Conservation (phyloP, 2,113 vertebrate species). For the Platysteira castanea region DNA sequence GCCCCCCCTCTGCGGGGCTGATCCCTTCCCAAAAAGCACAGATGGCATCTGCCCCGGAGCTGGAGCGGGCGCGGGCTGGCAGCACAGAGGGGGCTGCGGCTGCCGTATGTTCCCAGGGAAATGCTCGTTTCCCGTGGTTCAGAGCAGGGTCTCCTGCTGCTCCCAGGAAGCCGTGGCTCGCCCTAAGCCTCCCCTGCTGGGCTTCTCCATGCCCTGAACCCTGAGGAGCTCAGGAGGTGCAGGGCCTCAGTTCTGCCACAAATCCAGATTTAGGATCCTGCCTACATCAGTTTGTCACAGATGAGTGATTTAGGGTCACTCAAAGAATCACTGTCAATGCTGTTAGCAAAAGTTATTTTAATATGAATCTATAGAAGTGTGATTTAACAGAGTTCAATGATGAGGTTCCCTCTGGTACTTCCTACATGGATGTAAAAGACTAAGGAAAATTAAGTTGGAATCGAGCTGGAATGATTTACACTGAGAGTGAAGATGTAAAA, state of each 20-base stretch:
- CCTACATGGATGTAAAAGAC: not conserved
- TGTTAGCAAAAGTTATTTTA: not conserved
- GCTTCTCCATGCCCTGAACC: not conserved
- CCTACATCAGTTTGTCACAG: not conserved
- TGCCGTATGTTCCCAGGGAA: not conserved
- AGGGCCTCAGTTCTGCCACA: not conserved
- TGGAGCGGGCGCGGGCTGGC: not conserved
- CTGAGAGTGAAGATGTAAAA: not conserved
- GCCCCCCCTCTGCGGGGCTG: not conserved
- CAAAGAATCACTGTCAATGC: not conserved
- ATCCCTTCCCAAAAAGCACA: not conserved
- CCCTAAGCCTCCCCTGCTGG: not conserved
- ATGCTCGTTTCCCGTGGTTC: not conserved
- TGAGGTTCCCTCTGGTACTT: not conserved
- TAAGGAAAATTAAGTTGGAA: not conserved
- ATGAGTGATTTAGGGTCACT: not conserved
- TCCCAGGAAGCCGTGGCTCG: fast-evolving
- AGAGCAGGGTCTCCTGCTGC: not conserved
- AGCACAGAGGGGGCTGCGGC: not conserved
- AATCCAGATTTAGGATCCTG: not conserved
- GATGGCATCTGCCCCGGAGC: not conserved
- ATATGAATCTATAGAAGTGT: not conserved
- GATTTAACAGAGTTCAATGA: not conserved
- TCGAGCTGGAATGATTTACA: not conserved
- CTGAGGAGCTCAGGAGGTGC: not conserved